phyloP scores from a whole-genome alignment of 2,113 vertebrate genomes.

The Syngnathus scovelli region DNA sequence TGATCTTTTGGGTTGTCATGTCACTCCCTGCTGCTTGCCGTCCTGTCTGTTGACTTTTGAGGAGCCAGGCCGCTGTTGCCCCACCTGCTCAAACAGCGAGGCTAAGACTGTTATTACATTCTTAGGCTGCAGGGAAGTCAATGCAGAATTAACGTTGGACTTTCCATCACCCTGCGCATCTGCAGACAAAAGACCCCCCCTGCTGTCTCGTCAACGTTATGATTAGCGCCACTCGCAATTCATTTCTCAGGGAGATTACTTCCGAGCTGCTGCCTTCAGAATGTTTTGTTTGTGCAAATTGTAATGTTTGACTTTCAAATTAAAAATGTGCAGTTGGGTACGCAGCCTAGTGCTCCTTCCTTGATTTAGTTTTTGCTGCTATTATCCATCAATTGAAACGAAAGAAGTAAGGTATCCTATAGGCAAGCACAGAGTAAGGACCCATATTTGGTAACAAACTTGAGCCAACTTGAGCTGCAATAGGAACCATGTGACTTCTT shows the following conservation, averaged over 20 bases:
- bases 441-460: too few species aligned
- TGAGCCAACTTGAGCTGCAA: too few species aligned
- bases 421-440: neutral
- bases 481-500: too few species aligned
- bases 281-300: neutral
- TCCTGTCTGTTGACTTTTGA: conserved; percentile 50
- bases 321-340: neutral
- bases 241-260: conserved; percentile 1
- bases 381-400: neutral
- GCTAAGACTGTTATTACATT: conserved; percentile 35
- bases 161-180: conserved; percentile 19
- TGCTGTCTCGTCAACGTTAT: conserved; percentile 32
- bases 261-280: conserved; percentile 19
- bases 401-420: neutral
- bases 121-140: conserved; percentile 31
- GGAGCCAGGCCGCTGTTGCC: conserved; percentile 35
- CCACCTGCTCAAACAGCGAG: conserved; percentile 57
- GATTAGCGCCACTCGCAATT: conserved; percentile 18
- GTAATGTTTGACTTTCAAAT: conserved; percentile 4
- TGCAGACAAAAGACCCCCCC: conserved; percentile 40
- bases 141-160: conserved; percentile 29
- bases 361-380: neutral
- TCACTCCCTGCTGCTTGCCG: conserved; percentile 37
- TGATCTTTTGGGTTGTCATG: neutral
- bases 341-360: neutral